phyloP scores from a whole-genome alignment of 1,140 invertebrate genomes.

The Trypoxylus dichotomus region DNA sequence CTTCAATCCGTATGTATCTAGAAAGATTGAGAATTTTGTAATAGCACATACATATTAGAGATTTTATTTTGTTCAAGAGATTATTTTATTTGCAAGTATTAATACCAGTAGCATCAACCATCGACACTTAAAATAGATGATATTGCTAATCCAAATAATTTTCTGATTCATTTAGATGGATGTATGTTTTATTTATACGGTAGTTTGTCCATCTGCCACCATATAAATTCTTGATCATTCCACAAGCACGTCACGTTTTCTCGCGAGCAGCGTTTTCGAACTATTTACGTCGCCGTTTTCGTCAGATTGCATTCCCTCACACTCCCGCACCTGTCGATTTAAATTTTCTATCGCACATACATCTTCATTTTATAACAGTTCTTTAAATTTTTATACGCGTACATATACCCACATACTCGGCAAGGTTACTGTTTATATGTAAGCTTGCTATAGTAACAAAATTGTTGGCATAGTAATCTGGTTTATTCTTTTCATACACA shows the following conservation, averaged over 20 bases:
- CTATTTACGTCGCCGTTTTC: conserved; percentile 10
- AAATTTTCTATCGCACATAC: background rate
- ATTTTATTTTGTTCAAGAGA: too few species aligned
- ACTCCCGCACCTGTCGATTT: conserved; percentile 1
- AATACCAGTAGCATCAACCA: background rate
- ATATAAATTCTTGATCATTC: conserved; percentile 2
- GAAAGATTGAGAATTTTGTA: too few species aligned
- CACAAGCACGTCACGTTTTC: background rate
- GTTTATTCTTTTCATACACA: too few species aligned
- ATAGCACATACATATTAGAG: too few species aligned
- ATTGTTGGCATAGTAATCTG: background rate
- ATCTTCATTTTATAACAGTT: background rate
- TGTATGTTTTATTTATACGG: conserved; percentile 7
- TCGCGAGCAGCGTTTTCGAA: conserved; percentile 7
- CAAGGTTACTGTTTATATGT: background rate
- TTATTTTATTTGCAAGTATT: too few species aligned
- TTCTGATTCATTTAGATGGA: background rate
- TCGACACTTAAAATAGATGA: background rate
- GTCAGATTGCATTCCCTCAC: conserved; percentile 18
- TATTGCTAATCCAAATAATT: background rate
- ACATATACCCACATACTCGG: background rate
- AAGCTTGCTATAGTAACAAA: background rate
- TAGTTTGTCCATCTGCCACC: background rate
- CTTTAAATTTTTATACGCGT: background rate
- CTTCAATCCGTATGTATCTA: too few species aligned